phyloP scores from a whole-genome alignment of 2,888 invertebrate species.

The Dynastes hyllus region DNA sequence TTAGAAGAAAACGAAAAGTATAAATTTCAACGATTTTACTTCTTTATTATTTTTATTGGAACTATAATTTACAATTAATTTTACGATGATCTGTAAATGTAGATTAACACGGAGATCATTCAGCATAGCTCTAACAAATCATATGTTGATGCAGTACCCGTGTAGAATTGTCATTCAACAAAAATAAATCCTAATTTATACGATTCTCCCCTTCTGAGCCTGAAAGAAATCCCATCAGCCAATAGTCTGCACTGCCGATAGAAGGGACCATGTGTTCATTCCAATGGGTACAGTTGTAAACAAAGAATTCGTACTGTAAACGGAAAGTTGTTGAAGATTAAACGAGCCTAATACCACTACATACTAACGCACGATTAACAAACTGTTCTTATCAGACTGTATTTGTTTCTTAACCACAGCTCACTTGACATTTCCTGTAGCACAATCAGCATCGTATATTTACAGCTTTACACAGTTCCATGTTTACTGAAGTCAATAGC shows the following conservation, averaged over 20 bases:
- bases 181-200: conserved; percentile 28
- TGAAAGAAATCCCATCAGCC: conserved; percentile 24
- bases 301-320: conserved; percentile 17
- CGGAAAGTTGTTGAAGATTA: not conserved
- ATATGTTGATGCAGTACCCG: not conserved
- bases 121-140: no score
- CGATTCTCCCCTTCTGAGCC: conserved; percentile 27
- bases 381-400: conserved; percentile 35
- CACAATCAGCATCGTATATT: conserved; percentile 31
- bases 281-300: conserved; percentile 17
- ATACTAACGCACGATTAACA: conserved; percentile 5
- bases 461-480: not conserved
- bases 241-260: not conserved
- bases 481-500: conserved; percentile 17
- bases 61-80: no score
- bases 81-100: no score
- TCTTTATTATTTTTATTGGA: no score
- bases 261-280: conserved; percentile 19
- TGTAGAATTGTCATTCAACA: conserved; percentile 5
- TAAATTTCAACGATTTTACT: no score
- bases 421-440: conserved; percentile 33
- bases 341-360: not conserved
- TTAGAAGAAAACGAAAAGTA: no score
- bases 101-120: no score
- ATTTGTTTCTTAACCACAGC: conserved; percentile 34